Conservation (phyloP, 2,888 invertebrate species). For the Timandra comae region DNA sequence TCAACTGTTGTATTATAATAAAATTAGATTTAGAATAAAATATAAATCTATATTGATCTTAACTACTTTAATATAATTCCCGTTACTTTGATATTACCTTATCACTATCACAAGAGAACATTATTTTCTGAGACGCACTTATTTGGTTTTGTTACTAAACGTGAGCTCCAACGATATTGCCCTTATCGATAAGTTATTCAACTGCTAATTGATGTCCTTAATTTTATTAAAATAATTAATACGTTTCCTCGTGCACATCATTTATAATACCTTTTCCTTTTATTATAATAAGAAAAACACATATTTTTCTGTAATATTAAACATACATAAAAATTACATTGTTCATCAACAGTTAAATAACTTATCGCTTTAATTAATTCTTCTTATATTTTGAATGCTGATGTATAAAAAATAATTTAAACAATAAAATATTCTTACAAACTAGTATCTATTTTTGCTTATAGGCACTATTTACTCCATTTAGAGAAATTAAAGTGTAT, state of each 20-base stretch:
- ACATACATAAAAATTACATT: no score
- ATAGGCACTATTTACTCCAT: conserved; percentile 2
- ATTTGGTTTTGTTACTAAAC: conserved; percentile 1
- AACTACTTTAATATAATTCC: conserved; percentile 2
- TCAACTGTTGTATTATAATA: conserved; percentile 3
- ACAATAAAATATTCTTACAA: conserved; percentile 1
- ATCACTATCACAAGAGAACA: conserved; percentile 1
- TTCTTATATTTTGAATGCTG: no score
- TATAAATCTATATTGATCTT: conserved; percentile 11
- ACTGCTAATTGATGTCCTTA: no score
- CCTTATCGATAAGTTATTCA: no score
- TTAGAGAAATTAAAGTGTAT: conserved; percentile 4
- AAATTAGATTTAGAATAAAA: conserved; percentile 12
- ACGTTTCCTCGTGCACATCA: no score
- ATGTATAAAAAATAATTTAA: neutral
- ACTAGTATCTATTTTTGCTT: neutral
- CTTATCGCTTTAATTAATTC: no score
- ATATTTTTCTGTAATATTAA: neutral
- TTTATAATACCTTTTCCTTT: no score
- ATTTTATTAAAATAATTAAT: no score
- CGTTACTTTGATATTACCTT: conserved; percentile 2
- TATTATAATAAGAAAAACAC: no score
- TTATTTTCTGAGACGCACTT: neutral
- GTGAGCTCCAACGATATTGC: neutral
- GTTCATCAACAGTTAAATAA: no score